Evolutionary conservation across 1,140 invertebrate genomes (phyloP).

Genomic region (Adoxophyes honmai): DNA sequence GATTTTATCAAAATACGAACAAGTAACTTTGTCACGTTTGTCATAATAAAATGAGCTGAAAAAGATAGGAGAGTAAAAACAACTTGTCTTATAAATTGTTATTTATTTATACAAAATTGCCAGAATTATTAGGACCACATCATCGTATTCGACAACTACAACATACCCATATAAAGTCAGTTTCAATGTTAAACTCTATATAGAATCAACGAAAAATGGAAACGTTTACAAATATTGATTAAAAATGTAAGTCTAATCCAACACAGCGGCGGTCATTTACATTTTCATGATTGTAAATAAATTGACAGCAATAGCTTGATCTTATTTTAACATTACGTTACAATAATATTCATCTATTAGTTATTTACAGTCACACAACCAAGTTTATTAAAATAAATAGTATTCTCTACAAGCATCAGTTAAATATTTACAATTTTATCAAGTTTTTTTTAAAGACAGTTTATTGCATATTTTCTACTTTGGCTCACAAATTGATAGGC

Average conservation of each 20-base stretch:
- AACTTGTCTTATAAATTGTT: constrained; percentile 47
- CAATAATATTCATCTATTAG: constrained; percentile 27
- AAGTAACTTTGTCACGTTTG: no score
- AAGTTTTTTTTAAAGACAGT: not conserved
- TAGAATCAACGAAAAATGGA: constrained; percentile 63
- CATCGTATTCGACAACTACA: constrained; percentile 50
- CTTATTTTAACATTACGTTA: constrained; percentile 31
- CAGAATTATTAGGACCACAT: constrained; percentile 52
- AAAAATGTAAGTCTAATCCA: constrained; percentile 34
- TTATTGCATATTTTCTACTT: constrained; percentile 3
- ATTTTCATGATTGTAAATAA: constrained; percentile 40
- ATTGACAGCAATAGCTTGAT: constrained; percentile 53
- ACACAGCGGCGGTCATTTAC: constrained; percentile 41
- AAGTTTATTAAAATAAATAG: constrained; percentile 39
- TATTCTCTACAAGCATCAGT: constrained; percentile 38
- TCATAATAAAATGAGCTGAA: not conserved
- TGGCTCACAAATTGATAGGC: constrained; percentile 9
- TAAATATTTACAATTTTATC: constrained; percentile 30
- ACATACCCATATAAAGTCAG: constrained; percentile 32
- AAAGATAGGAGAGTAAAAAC: constrained; percentile 18
- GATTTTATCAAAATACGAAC: no score
- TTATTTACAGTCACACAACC: constrained; percentile 67
- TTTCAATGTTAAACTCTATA: constrained; percentile 62
- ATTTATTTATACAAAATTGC: constrained; percentile 69
- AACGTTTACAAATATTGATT: constrained; percentile 51